Conservation (phyloP, 2,888 invertebrate species). For the Brachynemurus nebulosus region DNA sequence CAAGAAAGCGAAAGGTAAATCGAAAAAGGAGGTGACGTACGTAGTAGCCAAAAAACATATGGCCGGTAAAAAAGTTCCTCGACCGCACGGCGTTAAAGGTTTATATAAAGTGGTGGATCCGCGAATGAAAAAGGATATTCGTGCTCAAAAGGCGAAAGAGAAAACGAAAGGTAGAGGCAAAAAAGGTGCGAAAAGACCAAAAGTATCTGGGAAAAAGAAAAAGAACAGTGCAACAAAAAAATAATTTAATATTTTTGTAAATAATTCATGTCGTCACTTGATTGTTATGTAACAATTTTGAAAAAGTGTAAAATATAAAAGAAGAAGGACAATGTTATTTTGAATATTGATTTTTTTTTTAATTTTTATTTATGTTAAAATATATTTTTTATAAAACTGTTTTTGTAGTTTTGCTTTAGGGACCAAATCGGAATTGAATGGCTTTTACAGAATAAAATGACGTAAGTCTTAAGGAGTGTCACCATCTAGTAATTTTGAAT, state of each 20-base stretch:
- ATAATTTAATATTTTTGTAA: background rate
- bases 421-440: too few relatives aligned
- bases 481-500: too few relatives aligned
- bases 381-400: conserved; percentile 4
- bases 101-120: conserved; percentile 91
- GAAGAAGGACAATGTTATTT: background rate
- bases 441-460: too few relatives aligned
- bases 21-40: conserved; percentile 83
- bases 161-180: conserved; percentile 36
- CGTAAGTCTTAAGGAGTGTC: too few relatives aligned
- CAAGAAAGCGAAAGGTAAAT: conserved; percentile 72
- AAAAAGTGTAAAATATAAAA: background rate
- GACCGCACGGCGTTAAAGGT: conserved; percentile 83
- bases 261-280: background rate
- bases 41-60: conserved; percentile 85
- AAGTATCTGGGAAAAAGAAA: background rate
- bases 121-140: conserved; percentile 87
- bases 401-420: too few relatives aligned
- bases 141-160: conserved; percentile 48
- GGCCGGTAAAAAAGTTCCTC: conserved; percentile 56
- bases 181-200: conserved; percentile 15
- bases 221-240: background rate
- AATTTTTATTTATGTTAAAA: too few relatives aligned
- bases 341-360: background rate
- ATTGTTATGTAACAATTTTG: background rate